These are phyloP conservation scores for Spicauda simplicius DNA, from an alignment of 2,888 invertebrate genomes.

Conservation along the genomic window DNA sequence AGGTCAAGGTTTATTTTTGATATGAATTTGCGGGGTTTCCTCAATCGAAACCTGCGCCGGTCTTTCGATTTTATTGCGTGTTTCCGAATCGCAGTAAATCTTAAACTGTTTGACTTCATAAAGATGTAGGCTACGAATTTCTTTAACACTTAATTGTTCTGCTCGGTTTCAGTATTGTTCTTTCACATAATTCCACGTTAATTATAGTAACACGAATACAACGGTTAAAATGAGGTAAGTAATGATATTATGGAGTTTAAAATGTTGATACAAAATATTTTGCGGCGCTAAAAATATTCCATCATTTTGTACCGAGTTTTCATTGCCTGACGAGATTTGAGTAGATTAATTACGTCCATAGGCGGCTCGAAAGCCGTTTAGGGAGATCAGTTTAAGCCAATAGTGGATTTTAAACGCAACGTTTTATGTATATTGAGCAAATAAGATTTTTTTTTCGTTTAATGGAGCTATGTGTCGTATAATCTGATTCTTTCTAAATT, in stretches of 20 bases:
- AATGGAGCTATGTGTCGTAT: too few species aligned
- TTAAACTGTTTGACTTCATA: not conserved
- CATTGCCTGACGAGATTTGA: constrained; percentile 29
- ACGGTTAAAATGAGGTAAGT: not conserved
- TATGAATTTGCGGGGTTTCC: not conserved
- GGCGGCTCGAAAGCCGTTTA: constrained; percentile 29
- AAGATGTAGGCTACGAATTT: not conserved
- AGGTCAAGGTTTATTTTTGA: constrained; percentile 19
- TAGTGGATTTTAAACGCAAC: constrained; percentile 16
- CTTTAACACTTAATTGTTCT: not conserved
- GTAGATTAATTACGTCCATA: constrained; percentile 32
- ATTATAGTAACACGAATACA: not conserved
- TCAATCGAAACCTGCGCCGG: not conserved
- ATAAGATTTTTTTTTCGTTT: not conserved
- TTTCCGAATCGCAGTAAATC: not conserved
- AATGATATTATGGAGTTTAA: not conserved
- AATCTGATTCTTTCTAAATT: too few species aligned
- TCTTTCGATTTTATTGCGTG: not conserved
- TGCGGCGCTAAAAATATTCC: constrained; percentile 19
- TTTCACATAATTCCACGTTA: not conserved
- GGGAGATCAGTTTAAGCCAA: constrained; percentile 23
- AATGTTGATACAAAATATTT: constrained; percentile 11
- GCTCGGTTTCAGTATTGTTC: not conserved
- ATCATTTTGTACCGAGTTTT: constrained; percentile 26
- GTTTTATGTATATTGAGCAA: constrained; percentile 9